These are phyloP conservation scores for Bufo bufo DNA, from an alignment of 2,113 vertebrate genomes.

Conservation along the genomic window DNA sequence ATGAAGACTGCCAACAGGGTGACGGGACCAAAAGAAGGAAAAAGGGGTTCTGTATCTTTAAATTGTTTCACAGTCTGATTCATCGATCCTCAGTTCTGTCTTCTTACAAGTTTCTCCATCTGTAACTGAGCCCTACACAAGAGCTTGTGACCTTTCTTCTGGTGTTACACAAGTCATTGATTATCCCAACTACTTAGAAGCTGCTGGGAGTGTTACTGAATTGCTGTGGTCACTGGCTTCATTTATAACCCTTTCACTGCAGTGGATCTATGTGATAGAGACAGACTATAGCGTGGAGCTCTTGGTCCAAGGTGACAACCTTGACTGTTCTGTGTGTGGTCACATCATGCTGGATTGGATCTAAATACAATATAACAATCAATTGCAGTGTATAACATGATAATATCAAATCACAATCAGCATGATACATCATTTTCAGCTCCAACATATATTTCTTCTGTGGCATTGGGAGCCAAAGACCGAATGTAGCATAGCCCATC, in stretches of 20 bases:
- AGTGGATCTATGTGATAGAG: neutral
- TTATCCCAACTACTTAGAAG: conserved; percentile 16
- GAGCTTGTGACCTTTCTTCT: conserved; percentile 49
- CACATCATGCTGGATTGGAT: neutral
- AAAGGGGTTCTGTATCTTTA: neutral
- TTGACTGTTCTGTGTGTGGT: neutral
- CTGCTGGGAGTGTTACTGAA: neutral
- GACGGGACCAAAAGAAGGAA: neutral
- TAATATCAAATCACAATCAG: neutral
- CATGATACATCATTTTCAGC: neutral
- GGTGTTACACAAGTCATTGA: conserved; percentile 41
- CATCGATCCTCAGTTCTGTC: neutral
- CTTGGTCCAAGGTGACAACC: neutral
- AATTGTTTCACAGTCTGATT: conserved; percentile 10
- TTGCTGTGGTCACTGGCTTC: neutral
- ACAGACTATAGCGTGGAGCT: neutral
- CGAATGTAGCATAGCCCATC: neutral
- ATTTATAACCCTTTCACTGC: conserved; percentile 3
- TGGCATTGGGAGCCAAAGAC: neutral
- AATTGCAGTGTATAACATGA: neutral
- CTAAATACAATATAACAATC: neutral
- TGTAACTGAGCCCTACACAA: conserved; percentile 25
- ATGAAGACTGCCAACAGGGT: neutral
- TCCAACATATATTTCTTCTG: no score
- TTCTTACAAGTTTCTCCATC: neutral